A percentile compares a stretch with the other conserved stretches of the same genome.
Conservation (phyloP, 2,113 vertebrate species). For the Burhinus oedicnemus region DNA sequence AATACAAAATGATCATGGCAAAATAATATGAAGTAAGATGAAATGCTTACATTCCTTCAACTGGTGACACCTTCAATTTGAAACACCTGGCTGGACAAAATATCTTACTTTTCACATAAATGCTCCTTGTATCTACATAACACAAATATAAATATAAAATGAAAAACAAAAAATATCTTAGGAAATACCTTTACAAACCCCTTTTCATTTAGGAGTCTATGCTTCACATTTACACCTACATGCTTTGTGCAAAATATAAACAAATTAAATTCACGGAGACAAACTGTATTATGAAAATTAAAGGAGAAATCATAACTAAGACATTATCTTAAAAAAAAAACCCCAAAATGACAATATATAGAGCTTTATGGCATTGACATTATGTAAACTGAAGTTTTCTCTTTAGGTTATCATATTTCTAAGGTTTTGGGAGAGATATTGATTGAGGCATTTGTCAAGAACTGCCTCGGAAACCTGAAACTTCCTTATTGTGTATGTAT, state of each 20-base stretch:
- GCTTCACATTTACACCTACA: neutral
- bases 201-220: neutral
- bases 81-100: neutral
- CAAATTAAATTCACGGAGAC: neutral
- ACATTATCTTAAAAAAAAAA: neutral
- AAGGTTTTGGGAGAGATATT: neutral
- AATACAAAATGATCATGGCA: neutral
- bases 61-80: neutral
- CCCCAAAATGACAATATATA: neutral
- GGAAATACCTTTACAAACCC: neutral
- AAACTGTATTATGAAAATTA: neutral
- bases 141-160: neutral
- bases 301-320: neutral
- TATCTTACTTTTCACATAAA: neutral
- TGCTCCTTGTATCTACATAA: neutral
- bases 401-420: neutral
- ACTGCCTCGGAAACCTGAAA: neutral
- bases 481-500: neutral
- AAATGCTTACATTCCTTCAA: neutral
- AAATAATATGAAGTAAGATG: neutral
- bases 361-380: neutral
- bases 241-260: neutral
- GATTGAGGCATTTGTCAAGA: neutral
- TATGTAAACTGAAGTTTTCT: neutral
- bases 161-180: neutral